Evolutionary conservation across 2,113 vertebrate species (phyloP).

Genomic region (Corythornis vintsioides): DNA sequence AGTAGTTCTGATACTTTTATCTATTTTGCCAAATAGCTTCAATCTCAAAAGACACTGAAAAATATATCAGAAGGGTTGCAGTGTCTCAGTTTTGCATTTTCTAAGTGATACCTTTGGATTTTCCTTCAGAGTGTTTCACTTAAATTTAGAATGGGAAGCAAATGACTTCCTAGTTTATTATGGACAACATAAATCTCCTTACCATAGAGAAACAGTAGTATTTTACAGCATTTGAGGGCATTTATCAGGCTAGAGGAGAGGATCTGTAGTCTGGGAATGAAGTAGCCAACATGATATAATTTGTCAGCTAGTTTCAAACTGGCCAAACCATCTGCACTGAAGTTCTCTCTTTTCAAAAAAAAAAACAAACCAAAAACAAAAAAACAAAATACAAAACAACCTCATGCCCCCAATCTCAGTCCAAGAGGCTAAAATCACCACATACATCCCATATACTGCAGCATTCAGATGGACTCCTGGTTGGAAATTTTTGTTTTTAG

Average conservation of each 20-base stretch:
- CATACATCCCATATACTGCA: rapidly evolving
- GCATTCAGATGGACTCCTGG: rapidly evolving
- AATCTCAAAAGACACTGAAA: background rate
- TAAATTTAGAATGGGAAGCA: background rate
- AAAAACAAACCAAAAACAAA: no score
- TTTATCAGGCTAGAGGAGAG: background rate
- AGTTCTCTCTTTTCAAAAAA: background rate
- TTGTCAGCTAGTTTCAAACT: background rate
- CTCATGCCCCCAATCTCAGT: background rate
- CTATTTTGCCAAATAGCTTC: conserved; percentile 6
- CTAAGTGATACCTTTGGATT: background rate
- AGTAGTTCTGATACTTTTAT: conserved; percentile 9
- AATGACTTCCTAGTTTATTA: background rate
- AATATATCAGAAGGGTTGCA: background rate
- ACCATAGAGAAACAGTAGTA: background rate
- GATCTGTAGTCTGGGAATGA: background rate
- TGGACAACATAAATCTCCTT: background rate
- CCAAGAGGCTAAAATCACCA: background rate
- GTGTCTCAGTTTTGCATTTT: background rate
- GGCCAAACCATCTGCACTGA: background rate
- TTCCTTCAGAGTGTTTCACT: background rate
- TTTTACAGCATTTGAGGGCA: background rate
- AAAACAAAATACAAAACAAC: background rate
- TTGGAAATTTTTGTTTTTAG: background rate
- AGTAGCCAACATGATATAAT: background rate